phyloP scores from a whole-genome alignment of 2,797 vertebrate species.

The Hippocampus kuda region DNA sequence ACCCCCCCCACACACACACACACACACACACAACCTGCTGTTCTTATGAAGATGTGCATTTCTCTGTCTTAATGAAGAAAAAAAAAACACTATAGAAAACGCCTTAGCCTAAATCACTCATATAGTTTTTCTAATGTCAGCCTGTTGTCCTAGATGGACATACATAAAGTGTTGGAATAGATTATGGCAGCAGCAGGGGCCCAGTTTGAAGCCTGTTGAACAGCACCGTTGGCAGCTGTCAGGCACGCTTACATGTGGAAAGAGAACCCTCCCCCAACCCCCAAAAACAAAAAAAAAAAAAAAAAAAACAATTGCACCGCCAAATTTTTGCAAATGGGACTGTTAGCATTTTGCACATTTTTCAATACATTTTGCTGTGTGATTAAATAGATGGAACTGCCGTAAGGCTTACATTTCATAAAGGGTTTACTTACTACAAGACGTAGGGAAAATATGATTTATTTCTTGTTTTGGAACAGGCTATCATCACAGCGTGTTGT shows the following conservation, averaged over 20 bases:
- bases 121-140: background rate
- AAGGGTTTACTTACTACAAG: background rate
- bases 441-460: background rate
- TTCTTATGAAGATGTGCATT: background rate
- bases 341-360: slow-evolving; percentile 22
- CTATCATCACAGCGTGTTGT: background rate
- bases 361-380: slow-evolving; percentile 12
- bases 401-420: background rate
- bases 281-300: slow-evolving; percentile 67
- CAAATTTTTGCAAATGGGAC: slow-evolving; percentile 38
- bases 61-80: background rate
- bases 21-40: background rate
- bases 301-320: slow-evolving; percentile 47
- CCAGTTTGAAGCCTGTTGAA: slow-evolving; percentile 34
- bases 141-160: background rate
- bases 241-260: slow-evolving; percentile 50
- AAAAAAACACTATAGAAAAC: background rate
- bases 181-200: slow-evolving; percentile 13
- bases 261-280: slow-evolving; percentile 54
- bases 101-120: background rate
- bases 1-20: background rate
- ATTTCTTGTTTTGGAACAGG: background rate
- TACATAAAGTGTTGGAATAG: slow-evolving; percentile 6
- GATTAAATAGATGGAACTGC: background rate
- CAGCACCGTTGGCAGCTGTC: slow-evolving; percentile 65